Evolutionary conservation across 2,888 invertebrate species (phyloP), one percentile per base, ranked within the genome.

Genomic region (Oligia strigilis): DNA sequence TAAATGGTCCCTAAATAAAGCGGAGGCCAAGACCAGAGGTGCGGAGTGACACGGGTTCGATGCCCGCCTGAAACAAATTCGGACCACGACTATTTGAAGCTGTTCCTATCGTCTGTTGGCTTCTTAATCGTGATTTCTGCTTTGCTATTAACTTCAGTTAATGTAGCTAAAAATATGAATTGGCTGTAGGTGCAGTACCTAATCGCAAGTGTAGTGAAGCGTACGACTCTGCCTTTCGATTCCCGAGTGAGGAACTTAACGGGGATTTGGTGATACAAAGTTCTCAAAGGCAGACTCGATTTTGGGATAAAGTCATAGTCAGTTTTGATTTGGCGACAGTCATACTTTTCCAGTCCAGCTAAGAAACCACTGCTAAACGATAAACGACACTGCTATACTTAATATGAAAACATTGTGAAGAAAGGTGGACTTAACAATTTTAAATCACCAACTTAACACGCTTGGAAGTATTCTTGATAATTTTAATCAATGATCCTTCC

Each of bases 11-110:
- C 87, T 86, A 90, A 77, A 85, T 91, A 88, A 82, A 75, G 62
- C 80, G 69, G 90, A 90, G 92, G 92, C 91, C 92, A 92, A 92
- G 91, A 90, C 85, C 90, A 88, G 87, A 88, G 82, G 87, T 83
- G 87, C 60, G 14, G 84, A 88, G 73, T 87, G 87, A 85, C 83
- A 75, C 80, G 90, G 84, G 93, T 93, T 93, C 93, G 93, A 93
- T 88, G 93, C 86, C 92, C 93, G 90, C 55, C 55, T 66, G 77
- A 79, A 64, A 76, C 81, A 82, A 80, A 90, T 91, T 89, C 74
- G 83, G 86, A 85, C 78, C 88, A 91, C 85, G 84, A 87, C 75
- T 90, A 89, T 88, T 88, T 74, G 82, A 84, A 83, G 78, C 71
- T 70, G 77, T 75, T 80, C 29, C 64, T 74, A 77, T 60, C 62